Percentiles rank a stretch among this genome's conserved stretches.
Conservation (phyloP, 1,140 invertebrate species). For the Cydia strobilella region DNA sequence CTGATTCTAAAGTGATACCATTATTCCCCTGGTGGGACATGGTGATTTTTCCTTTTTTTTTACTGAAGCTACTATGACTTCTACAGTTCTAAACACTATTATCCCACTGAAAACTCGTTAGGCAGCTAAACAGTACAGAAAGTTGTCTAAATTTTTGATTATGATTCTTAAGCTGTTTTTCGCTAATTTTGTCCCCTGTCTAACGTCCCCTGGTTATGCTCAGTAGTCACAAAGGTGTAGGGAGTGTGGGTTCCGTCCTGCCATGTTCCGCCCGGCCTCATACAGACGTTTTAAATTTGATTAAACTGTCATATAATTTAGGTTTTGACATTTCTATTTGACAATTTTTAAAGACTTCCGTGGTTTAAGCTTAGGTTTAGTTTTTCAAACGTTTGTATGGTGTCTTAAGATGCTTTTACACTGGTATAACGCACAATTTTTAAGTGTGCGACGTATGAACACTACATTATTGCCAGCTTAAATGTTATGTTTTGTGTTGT, state of each 20-base stretch:
- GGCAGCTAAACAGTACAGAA: neutral
- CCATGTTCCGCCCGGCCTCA: conserved; percentile 4
- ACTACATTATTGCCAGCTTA: neutral
- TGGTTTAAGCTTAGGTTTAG: conserved; percentile 7
- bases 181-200: neutral
- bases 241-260: conserved; percentile 11
- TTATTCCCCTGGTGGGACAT: neutral
- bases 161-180: neutral
- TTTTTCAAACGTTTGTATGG: conserved; percentile 25
- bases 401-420: conserved; percentile 14
- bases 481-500: neutral
- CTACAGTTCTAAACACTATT: neutral
- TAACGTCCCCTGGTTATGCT: conserved; percentile 3
- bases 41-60: neutral
- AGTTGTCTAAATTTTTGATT: neutral
- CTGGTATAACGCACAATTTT: neutral
- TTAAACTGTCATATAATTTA: neutral
- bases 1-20: neutral
- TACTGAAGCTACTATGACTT: neutral
- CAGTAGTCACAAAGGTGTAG: conserved; percentile 15
- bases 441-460: neutral
- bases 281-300: conserved; percentile 22
- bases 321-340: conserved; percentile 15
- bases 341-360: conserved; percentile 22
- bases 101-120: neutral